Conservation (phyloP, 2,113 vertebrate species). For the Lophochroa leadbeateri region DNA sequence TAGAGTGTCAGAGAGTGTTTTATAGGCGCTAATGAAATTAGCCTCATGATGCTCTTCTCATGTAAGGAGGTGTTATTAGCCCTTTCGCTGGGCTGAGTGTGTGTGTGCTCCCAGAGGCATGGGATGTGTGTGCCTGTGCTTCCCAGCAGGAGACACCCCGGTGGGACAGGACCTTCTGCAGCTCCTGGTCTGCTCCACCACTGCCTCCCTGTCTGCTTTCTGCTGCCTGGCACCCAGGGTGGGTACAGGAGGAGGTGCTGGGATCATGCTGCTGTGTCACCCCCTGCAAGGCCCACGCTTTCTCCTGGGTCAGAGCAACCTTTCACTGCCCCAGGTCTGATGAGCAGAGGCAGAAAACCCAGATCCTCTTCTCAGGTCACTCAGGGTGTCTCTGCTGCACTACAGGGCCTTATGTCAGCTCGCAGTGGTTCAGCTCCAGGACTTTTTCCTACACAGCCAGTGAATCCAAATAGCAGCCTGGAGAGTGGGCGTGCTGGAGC, state of each 20-base stretch:
- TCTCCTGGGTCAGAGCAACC: not conserved
- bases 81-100: not conserved
- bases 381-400: not conserved
- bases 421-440: not conserved
- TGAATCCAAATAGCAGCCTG: not conserved
- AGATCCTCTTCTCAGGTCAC: fast-evolving
- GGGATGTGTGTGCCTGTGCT: fast-evolving
- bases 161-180: not conserved
- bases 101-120: fast-evolving
- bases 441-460: not conserved
- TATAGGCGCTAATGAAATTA: not conserved
- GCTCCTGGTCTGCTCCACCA: not conserved
- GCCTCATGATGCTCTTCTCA: not conserved
- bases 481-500: not conserved
- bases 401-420: not conserved
- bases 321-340: not conserved
- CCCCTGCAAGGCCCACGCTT: not conserved
- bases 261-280: not conserved
- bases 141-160: fast-evolving
- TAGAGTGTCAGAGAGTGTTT: not conserved
- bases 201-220: not conserved
- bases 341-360: not conserved
- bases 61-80: not conserved
- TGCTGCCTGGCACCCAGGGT: not conserved
- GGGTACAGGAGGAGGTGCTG: not conserved